Conservation (phyloP, 2,797 vertebrate genomes). For the Alcedo atthis region DNA sequence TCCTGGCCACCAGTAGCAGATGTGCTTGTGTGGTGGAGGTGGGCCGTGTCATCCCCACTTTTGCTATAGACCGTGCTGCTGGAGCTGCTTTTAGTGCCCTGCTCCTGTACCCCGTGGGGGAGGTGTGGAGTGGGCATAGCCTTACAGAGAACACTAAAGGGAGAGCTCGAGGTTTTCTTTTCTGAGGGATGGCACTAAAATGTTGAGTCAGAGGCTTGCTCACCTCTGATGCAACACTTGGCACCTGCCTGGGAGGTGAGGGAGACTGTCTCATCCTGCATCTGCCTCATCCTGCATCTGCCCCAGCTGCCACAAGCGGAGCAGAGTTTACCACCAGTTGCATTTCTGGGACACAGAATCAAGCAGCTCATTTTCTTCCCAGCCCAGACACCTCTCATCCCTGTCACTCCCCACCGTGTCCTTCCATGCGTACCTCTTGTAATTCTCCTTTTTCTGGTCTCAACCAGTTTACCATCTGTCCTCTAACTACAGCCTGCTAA, state of each 20-base stretch:
- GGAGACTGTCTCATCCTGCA: neutral
- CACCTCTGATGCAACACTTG: neutral
- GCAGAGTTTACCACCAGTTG: neutral
- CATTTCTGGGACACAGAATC: neutral
- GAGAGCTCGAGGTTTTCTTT: neutral
- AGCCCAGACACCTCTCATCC: neutral
- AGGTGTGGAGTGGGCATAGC: neutral
- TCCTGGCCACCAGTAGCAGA: neutral
- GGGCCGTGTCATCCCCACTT: rapidly evolving
- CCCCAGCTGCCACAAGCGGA: neutral
- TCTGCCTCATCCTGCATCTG: rapidly evolving
- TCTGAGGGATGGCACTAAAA: slow-evolving; percentile 34
- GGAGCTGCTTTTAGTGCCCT: neutral
- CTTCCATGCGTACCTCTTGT: neutral
- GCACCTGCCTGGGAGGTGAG: neutral
- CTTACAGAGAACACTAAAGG: slow-evolving; percentile 20
- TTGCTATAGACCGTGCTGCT: neutral
- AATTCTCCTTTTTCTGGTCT: slow-evolving; percentile 19
- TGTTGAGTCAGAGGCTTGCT: slow-evolving; percentile 35
- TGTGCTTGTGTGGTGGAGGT: neutral
- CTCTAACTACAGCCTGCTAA: slow-evolving; percentile 40
- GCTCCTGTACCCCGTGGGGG: neutral
- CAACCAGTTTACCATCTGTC: slow-evolving; percentile 35
- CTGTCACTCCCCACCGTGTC: neutral
- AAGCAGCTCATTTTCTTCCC: neutral